Conservation (phyloP, 2,797 vertebrate species). For the Anabacerthia variegaticeps region DNA sequence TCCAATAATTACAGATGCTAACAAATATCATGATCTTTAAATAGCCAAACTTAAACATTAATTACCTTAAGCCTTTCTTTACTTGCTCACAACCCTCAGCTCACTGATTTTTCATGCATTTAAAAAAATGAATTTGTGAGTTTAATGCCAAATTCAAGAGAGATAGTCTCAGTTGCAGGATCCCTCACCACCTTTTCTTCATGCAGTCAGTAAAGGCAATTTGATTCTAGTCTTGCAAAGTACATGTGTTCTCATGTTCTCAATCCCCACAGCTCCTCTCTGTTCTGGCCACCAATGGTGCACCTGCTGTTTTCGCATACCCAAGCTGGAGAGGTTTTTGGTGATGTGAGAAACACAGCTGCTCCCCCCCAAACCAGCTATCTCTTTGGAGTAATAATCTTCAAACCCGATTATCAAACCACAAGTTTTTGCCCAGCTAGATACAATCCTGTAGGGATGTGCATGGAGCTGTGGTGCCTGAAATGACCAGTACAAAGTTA, state of each 20-base stretch:
- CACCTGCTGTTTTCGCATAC: not conserved
- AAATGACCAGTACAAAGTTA: not conserved
- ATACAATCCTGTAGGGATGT: rapidly evolving
- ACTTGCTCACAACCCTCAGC: not conserved
- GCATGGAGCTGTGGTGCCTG: not conserved
- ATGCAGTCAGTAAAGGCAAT: not conserved
- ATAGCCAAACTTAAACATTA: not conserved
- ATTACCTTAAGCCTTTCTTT: not conserved
- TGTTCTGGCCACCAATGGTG: not conserved
- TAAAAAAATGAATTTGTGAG: not conserved
- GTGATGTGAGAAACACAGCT: not conserved
- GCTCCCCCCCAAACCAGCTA: not conserved
- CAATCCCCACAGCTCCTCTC: not conserved
- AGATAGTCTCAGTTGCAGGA: not conserved
- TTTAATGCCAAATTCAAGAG: not conserved
- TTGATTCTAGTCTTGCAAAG: not conserved
- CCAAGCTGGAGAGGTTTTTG: not conserved
- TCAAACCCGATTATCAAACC: not conserved
- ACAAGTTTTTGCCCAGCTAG: not conserved
- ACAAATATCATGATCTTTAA: not conserved
- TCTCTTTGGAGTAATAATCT: not conserved
- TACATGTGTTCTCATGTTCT: not conserved
- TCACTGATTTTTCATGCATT: not conserved
- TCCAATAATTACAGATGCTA: not conserved
- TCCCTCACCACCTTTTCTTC: not conserved